Conservation (phyloP, 37 sponge, comb jelly and placozoan genomes). For the Mnemiopsis leidyi region DNA sequence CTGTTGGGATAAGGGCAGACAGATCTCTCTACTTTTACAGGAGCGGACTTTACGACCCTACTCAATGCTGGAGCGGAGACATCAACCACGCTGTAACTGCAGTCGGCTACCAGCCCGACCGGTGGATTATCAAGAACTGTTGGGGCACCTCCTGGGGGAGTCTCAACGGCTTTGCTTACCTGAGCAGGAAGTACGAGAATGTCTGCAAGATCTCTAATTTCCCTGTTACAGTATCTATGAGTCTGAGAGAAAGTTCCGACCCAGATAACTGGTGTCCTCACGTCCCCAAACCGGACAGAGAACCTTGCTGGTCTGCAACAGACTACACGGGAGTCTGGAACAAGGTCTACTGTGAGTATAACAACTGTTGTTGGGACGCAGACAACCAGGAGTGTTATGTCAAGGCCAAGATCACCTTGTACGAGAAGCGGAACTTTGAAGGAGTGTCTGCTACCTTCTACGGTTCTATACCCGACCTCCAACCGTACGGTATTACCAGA, state of each 20-base stretch:
- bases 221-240: not conserved
- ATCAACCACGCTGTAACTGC: slow-evolving; percentile 31
- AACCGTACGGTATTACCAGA: not conserved
- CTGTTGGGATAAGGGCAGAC: not conserved
- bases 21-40: not conserved
- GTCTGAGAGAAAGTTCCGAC: not conserved
- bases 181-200: not conserved
- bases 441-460: slow-evolving; percentile 17
- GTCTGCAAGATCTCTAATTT: not conserved
- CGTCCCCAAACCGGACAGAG: not conserved
- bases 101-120: slow-evolving; percentile 20
- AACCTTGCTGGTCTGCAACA: not conserved
- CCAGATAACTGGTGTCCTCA: not conserved
- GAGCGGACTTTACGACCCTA: not conserved
- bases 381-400: not conserved
- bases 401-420: slow-evolving; percentile 35
- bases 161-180: not conserved
- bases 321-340: not conserved
- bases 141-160: slow-evolving; percentile 1
- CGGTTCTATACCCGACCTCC: not conserved
- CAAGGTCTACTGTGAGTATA: not conserved
- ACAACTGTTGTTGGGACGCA: slow-evolving; percentile 7
- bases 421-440: not conserved
- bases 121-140: slow-evolving; percentile 43
- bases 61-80: not conserved